These are phyloP conservation scores for Eulithis prunata DNA, from an alignment of 2,888 invertebrate genomes.

Conservation along the genomic window DNA sequence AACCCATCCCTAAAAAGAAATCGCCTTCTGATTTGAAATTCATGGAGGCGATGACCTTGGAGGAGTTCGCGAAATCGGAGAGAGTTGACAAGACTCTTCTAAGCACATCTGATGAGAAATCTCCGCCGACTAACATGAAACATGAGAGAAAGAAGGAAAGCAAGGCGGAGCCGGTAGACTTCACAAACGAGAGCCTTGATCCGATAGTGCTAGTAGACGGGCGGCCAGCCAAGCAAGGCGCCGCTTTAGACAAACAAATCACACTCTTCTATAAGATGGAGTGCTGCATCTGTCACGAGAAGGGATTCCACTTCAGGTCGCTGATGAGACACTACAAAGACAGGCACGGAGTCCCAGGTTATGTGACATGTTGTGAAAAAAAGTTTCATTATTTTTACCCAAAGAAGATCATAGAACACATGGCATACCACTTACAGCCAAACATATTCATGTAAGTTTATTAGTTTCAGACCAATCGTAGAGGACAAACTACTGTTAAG, in stretches of 20 bases:
- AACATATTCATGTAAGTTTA: constrained; percentile 74
- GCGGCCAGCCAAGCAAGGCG: constrained; percentile 72
- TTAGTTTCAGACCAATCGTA: background rate
- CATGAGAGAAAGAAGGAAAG: constrained; percentile 41
- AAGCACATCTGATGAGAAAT: constrained; percentile 45
- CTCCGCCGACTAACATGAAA: constrained; percentile 15
- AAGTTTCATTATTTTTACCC: constrained; percentile 80
- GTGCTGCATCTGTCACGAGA: constrained; percentile 77
- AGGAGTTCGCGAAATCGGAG: constrained; percentile 72
- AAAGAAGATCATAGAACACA: constrained; percentile 79
- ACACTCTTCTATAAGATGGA: constrained; percentile 80
- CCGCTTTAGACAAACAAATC: constrained; percentile 74
- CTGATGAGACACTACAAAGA: constrained; percentile 80
- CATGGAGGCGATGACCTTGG: constrained; percentile 73
- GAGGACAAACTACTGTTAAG: background rate
- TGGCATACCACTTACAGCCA: constrained; percentile 77
- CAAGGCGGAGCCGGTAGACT: constrained; percentile 45
- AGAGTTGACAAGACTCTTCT: constrained; percentile 67
- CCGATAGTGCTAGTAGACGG: constrained; percentile 71
- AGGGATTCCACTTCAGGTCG: constrained; percentile 73
- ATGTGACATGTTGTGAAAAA: constrained; percentile 77
- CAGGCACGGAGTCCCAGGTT: constrained; percentile 78
- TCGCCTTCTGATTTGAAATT: constrained; percentile 66
- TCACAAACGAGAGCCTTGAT: constrained; percentile 59
- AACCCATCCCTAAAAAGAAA: constrained; percentile 57